phyloP scores from a whole-genome alignment of 2,888 invertebrate genomes.

The Drosophila prostipennis region DNA sequence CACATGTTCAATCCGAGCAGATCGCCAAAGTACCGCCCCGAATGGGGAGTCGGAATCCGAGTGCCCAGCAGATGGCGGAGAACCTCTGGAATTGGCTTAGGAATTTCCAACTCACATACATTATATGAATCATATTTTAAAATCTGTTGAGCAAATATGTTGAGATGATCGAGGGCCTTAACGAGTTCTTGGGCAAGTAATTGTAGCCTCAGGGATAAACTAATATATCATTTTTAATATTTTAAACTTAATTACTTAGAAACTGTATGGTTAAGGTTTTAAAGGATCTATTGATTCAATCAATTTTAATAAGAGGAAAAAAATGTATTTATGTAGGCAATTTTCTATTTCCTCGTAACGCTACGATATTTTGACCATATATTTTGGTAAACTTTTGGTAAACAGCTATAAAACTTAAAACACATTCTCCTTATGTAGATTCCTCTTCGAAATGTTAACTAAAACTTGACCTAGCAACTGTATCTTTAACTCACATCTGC shows the following conservation, averaged over 20 bases:
- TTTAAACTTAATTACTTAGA: too few relatives aligned
- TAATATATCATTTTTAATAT: neutral
- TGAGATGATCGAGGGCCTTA: conserved; percentile 10
- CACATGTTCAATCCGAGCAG: conserved; percentile 30
- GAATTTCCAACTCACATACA: conserved; percentile 25
- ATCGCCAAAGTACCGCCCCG: conserved; percentile 23
- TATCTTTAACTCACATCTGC: neutral
- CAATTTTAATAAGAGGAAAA: too few relatives aligned
- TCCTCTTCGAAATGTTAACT: too few relatives aligned
- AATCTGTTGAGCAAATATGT: conserved; percentile 17
- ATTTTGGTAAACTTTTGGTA: too few relatives aligned
- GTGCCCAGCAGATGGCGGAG: conserved; percentile 14
- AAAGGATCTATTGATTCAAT: too few relatives aligned
- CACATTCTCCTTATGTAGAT: too few relatives aligned
- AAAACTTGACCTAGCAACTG: neutral
- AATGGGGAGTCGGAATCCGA: neutral
- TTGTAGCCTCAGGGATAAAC: conserved; percentile 8
- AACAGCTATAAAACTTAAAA: too few relatives aligned
- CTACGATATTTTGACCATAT: too few relatives aligned
- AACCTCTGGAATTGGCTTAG: conserved; percentile 8
- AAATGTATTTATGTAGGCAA: too few relatives aligned
- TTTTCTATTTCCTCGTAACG: too few relatives aligned
- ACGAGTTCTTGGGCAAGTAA: neutral
- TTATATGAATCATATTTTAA: conserved; percentile 39
- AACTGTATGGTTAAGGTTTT: too few relatives aligned